Percentiles rank a stretch among this genome's conserved stretches.
phyloP scores from a whole-genome alignment of 2,113 vertebrate genomes.

The Bombycilla garrulus region DNA sequence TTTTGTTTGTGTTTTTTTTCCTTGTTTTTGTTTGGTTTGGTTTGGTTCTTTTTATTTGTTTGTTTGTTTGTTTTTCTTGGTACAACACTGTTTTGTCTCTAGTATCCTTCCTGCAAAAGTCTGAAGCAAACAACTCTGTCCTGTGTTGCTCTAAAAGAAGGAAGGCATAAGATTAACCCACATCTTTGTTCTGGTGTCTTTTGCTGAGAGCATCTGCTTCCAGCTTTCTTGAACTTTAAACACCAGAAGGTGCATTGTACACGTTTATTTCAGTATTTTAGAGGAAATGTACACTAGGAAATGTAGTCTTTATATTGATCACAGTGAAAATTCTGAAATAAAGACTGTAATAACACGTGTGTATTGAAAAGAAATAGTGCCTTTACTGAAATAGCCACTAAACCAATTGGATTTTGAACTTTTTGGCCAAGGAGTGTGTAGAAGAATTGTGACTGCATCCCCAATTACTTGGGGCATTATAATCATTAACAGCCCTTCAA shows the following conservation, averaged over 20 bases:
- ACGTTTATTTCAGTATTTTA: background rate
- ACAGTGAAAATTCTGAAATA: background rate
- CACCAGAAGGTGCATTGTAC: background rate
- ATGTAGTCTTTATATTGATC: background rate
- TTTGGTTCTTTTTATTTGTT: no score
- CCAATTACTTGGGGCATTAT: background rate
- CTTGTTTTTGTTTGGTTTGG: no score
- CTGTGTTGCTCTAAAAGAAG: background rate
- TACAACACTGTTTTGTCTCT: background rate
- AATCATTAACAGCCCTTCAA: background rate
- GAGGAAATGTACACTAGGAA: background rate
- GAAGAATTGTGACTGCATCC: background rate
- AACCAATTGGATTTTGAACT: background rate
- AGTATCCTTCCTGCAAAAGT: background rate
- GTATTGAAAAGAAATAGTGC: slow-evolving; percentile 5
- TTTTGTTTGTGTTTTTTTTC: no score
- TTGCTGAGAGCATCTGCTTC: background rate
- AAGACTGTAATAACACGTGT: background rate
- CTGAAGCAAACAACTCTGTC: background rate
- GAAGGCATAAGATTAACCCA: background rate
- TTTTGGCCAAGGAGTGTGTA: background rate
- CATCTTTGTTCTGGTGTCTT: background rate
- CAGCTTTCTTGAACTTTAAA: background rate
- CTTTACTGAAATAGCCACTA: slow-evolving; percentile 19
- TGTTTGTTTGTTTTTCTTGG: background rate